These are phyloP conservation scores for Clarias batrachus DNA, from an alignment of 2,113 vertebrate species.

Conservation along the genomic window DNA sequence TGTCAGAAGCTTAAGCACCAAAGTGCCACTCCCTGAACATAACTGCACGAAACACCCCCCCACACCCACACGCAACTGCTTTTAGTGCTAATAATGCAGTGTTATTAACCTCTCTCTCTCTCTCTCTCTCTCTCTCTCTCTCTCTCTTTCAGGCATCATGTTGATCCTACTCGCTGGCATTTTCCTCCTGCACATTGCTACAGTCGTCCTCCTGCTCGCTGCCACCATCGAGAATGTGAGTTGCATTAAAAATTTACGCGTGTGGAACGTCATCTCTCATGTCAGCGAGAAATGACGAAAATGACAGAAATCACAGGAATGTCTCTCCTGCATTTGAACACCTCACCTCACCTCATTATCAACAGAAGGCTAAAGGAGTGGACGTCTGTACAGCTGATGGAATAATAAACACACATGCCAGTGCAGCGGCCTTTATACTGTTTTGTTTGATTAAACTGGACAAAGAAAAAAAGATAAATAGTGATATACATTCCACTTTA, in stretches of 20 bases:
- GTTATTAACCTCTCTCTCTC: neutral
- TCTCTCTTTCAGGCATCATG: constrained; percentile 62
- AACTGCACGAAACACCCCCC: constrained; percentile 19
- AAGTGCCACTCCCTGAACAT: constrained; percentile 19
- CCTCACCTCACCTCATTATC: neutral
- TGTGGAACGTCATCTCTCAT: neutral
- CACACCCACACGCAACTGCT: neutral
- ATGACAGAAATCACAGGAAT: neutral
- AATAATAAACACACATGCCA: neutral
- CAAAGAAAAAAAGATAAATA: neutral
- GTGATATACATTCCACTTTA: neutral
- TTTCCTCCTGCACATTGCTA: constrained; percentile 63
- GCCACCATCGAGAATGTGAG: constrained; percentile 59
- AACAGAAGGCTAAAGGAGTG: neutral
- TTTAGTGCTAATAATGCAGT: neutral
- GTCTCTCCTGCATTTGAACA: neutral
- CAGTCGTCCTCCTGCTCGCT: constrained; percentile 53
- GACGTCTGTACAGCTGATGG: neutral
- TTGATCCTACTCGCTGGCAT: constrained; percentile 69
- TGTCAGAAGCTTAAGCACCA: constrained; percentile 21
- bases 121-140: constrained; percentile 9
- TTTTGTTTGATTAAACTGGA: neutral
- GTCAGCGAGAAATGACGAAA: neutral
- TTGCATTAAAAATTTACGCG: neutral
- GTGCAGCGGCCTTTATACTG: neutral